Base-by-base conservation (phyloP, 2,888 invertebrate genomes). In the Creontiades dilutus region DNA sequence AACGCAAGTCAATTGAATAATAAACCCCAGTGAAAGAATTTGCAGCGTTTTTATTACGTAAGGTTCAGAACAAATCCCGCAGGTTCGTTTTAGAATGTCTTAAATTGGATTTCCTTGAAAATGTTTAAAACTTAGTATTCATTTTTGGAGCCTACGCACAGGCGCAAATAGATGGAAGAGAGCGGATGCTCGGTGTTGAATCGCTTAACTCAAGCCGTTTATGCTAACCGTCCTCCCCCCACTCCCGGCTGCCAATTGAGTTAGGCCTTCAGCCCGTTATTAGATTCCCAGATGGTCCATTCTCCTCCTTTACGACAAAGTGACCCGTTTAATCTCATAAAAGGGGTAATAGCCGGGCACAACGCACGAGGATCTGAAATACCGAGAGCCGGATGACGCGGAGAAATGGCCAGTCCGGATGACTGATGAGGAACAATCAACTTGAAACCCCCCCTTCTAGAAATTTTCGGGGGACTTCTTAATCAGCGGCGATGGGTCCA, bases 281-380 rank as follows among this genome's bases (percentile, higher is more conserved):
- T 68, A 68, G 68, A 68, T 68, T 68, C 23, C 23, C 23, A 68
- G 68, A 68, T 68, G 68, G 23, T 12, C 68, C 23, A 68, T 61
- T 61, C 61, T 68, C 13, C 68, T 68, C 23, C 68, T 68, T 68
- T 68, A 68, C 68, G 27, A 68, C 68, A 68, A 68, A 68, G 68
- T 68, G 68, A 68, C 68, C 27, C 68, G 68, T 68, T 68, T 68
- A 68, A 68, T 68, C 68, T 68, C 68, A 68, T 68, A 68, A 68
- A 68, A 23, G 68, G 68, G 68, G 23, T 68, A 68, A 68, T 68
- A 19, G 68, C 23, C 23, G 61, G 61, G 61, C 61, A 37, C 37
- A 4, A 37, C 37, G 37, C 37, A 61, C 61, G 61, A 61, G 61
- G n/a, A 19, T 61, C 61, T 61, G 37, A 61, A 61, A 61, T 61